Evolutionary conservation across 2,888 invertebrate genomes (phyloP), one percentile per base, ranked within the genome.

Genomic region (Panopea generosa): DNA sequence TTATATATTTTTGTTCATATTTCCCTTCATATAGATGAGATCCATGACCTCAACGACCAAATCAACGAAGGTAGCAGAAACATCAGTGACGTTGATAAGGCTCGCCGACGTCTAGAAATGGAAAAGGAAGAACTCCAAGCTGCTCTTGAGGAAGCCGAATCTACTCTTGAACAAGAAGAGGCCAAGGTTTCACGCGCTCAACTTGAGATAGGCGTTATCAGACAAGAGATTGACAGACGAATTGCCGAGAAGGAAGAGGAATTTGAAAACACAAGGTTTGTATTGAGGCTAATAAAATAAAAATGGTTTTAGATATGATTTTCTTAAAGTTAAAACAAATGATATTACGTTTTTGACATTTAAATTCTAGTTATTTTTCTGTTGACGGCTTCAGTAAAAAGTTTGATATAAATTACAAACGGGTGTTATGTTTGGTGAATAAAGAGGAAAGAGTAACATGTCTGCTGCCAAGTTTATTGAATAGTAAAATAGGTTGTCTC

Each of bases 161-260:
- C 98, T 79, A 99, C 99, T 87, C 96, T 99, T 86, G 99, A 99
- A 95, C 99, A 99, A 94, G 99, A 99, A 94, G 99, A 99, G 94
- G 99, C 99, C 96, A 99, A 99, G 94, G 94, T 93, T 22, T 88
- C 91, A 84, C 96, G 99, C 91, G 96, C 97, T 92, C 99, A 99
- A 94, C 95, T 99, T 89, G 99, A 99, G 94, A 95, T 99, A 93
- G 98, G 97, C 91, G 98, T 99, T 94, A 98, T 99, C 92, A 96
- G 99, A 93, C 98, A 98, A 94, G 99, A 99, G 94, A 99, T 99
- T 94, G 99, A 99, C 95, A 96, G 99, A 92, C 96, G 99, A 93
- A 97, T 99, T 94, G 98, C 98, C 93, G 99, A 99, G 95, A 99
- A 99, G 95, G 99, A 99, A 93, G 99, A 99, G 92, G 99, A 99